phyloP scores from a whole-genome alignment of 2,888 invertebrate genomes.

The Folsomia manolachei region DNA sequence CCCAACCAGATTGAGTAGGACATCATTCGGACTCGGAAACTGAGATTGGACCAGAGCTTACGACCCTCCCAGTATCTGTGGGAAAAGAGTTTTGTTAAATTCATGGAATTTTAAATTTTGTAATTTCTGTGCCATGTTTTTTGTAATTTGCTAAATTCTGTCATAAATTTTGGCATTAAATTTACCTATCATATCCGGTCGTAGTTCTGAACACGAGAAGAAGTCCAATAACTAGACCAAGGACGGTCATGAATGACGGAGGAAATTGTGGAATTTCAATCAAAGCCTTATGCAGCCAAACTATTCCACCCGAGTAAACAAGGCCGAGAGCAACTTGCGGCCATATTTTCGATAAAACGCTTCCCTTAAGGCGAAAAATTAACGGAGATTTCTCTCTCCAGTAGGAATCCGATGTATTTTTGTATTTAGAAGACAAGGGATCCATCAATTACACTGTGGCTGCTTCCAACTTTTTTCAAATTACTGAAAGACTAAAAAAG shows the following conservation, averaged over 20 bases:
- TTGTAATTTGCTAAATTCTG: too few species aligned
- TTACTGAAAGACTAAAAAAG: too few species aligned
- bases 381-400: conserved; percentile 18
- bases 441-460: too few species aligned
- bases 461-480: too few species aligned
- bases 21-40: conserved; percentile 19
- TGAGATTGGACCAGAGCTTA: conserved; percentile 25
- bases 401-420: too few species aligned
- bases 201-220: conserved; percentile 46
- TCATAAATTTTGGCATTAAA: too few species aligned
- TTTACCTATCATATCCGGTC: conserved; percentile 45
- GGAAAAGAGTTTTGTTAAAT: background rate
- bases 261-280: conserved; percentile 22
- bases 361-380: conserved; percentile 24
- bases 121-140: too few species aligned
- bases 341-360: conserved; percentile 31
- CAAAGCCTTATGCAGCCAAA: conserved; percentile 14
- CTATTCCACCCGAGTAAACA: conserved; percentile 14
- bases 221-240: conserved; percentile 44
- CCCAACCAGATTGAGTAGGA: conserved; percentile 30
- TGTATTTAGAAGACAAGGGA: too few species aligned
- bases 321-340: conserved; percentile 20
- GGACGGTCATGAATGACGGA: conserved; percentile 37
- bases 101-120: too few species aligned
- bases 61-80: conserved; percentile 36